Evolutionary conservation across 2,113 vertebrate genomes (phyloP), one percentile per base, ranked within the genome.

Genomic region (Pseudopipra pipra): DNA sequence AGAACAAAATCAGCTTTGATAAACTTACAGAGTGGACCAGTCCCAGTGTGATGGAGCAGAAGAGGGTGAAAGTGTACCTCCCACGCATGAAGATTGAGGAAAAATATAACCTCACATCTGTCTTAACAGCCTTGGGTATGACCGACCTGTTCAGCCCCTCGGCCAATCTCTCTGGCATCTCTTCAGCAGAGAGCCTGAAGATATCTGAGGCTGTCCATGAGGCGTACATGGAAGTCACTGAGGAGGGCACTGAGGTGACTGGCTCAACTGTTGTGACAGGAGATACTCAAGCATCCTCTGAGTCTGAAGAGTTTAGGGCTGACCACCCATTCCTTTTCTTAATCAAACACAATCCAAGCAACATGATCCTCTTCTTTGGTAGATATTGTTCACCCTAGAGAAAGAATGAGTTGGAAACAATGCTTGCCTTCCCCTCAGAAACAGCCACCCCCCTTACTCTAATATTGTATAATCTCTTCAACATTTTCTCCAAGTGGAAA

Each of bases 81-180:
- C 98, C 98, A 3, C 96, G 65, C 39, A 98, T 98, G 96, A 98
- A 94, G 85, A 95, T 97, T 9, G 96, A 97, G 68, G 87, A 86
- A 74, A 92, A 87, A 71, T 96, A 97, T 5, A 96, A 98, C 77
- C 62, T 97, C 37, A 97, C 37, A 1, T 46, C 13, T 52, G 93
- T 58, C 78, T 96, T 87, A 65, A 73, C 3, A 9, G 56, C 95
- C 12, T 22, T 98, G 37, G 98, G 98, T n/a, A 94, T 98, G 96
- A 88, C 37, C 0, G 95, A 98, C 58, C 41, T 88, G 75, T 98
- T 72, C 92, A 93, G 90, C 66, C 82, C 85, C 90, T 96, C 6
- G 0, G 98, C 98, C 44, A 97, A 98, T 52, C 97, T 98, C 21
- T 98, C 98, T 27, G 98, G 98, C 63, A 98, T 98, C 47, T 97